Evolutionary conservation across 2,888 invertebrate genomes (phyloP).

Genomic region (Thalpophila matura): DNA sequence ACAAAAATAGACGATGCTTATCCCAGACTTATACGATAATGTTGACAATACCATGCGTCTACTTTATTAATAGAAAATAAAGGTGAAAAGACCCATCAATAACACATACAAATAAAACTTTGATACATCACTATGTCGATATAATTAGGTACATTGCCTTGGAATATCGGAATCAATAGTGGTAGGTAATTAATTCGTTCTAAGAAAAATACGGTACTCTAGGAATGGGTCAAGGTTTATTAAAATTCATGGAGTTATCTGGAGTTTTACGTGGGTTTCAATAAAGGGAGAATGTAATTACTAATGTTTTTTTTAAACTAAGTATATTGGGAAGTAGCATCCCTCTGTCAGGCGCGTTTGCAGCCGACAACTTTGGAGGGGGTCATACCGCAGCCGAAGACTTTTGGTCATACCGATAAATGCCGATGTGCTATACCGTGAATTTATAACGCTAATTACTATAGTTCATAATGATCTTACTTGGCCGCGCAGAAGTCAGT

Average conservation of each 20-base stretch:
- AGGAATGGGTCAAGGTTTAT: constrained; percentile 25
- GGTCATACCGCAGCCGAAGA: no score
- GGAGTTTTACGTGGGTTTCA: not conserved
- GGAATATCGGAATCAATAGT: constrained; percentile 49
- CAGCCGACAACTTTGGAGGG: no score
- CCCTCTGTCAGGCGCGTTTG: no score
- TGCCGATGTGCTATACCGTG: no score
- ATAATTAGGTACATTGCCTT: constrained; percentile 61
- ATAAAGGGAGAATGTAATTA: not conserved
- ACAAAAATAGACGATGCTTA: no score
- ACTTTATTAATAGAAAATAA: not conserved
- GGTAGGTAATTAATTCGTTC: constrained; percentile 49
- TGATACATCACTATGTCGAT: constrained; percentile 18
- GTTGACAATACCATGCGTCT: not conserved
- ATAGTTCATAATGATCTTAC: no score
- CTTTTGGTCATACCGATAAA: no score
- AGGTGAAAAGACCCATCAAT: not conserved
- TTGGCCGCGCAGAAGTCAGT: no score
- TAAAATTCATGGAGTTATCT: constrained; percentile 13
- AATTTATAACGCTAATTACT: no score
- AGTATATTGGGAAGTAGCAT: no score
- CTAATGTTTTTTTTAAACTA: no score
- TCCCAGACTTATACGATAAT: not conserved
- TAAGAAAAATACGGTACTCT: constrained; percentile 39
- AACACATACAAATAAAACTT: constrained; percentile 18